A percentile compares a stretch with the other conserved stretches of the same genome.
phyloP scores from a whole-genome alignment of 2,797 vertebrate species.

The Pipistrellus pygmaeus region DNA sequence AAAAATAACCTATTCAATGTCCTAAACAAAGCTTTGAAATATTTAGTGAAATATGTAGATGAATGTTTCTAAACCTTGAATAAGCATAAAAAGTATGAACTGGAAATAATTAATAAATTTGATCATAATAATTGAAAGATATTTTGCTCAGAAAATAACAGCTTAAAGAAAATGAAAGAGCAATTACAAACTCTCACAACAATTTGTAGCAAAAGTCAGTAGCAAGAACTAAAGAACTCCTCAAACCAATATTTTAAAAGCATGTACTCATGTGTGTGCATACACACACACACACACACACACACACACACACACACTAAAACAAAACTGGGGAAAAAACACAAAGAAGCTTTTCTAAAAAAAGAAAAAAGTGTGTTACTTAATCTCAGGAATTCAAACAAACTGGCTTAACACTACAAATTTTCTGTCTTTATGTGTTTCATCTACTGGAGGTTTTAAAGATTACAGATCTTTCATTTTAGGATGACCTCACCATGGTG shows the following conservation, averaged over 20 bases:
- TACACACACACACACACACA: too few relatives aligned
- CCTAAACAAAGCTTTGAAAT: conserved; percentile 20
- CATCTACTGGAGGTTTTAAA: neutral
- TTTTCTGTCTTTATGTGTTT: neutral
- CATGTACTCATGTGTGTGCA: neutral
- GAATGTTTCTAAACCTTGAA: conserved; percentile 10
- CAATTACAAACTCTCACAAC: neutral
- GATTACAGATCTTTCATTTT: neutral
- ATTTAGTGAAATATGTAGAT: neutral
- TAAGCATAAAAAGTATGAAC: neutral
- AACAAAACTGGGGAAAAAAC: neutral
- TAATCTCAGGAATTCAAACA: neutral
- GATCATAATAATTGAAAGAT: neutral
- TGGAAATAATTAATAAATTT: neutral
- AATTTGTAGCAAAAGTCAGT: neutral
- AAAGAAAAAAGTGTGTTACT: neutral
- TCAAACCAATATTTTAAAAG: neutral
- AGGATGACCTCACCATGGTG: neutral
- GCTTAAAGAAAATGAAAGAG: conserved; percentile 12
- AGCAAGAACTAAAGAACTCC: neutral
- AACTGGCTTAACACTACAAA: neutral
- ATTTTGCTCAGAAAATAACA: neutral
- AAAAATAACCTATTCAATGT: neutral
- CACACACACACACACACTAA: neutral
- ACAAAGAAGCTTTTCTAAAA: neutral